Percentiles rank a stretch among this genome's conserved stretches.
Conservation (phyloP, 2,113 vertebrate genomes). For the Eudyptes chrysolophus region DNA sequence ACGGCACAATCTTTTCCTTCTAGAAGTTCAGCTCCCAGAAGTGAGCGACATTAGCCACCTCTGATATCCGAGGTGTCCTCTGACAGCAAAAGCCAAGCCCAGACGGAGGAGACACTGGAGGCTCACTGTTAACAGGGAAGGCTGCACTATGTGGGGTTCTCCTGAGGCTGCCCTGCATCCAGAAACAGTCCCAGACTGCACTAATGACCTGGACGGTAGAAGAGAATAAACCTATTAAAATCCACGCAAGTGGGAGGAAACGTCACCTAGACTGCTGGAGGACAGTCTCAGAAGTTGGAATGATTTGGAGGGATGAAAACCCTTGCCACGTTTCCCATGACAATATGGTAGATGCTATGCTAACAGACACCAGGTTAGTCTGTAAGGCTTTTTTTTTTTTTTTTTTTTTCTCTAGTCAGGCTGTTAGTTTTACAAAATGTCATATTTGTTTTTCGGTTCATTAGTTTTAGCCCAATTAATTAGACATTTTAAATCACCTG, state of each 20-base stretch:
- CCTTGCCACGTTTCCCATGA: not conserved
- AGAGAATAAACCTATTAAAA: not conserved
- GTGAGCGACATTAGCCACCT: not conserved
- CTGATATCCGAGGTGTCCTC: not conserved
- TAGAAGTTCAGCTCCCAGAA: not conserved
- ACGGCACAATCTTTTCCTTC: not conserved
- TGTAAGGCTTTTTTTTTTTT: not conserved
- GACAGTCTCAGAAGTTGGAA: not conserved
- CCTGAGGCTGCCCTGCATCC: not conserved
- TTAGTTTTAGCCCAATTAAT: not conserved
- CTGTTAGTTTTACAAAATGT: not conserved
- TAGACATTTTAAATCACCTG: conserved; percentile 1
- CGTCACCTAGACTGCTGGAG: not conserved
- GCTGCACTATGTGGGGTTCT: not conserved
- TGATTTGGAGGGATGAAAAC: not conserved
- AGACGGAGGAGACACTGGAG: not conserved
- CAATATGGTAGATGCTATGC: not conserved
- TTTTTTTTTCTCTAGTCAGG: not conserved
- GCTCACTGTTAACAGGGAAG: not conserved
- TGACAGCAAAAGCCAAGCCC: not conserved
- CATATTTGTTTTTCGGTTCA: not conserved
- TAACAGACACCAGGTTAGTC: not conserved
- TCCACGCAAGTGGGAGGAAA: not conserved
- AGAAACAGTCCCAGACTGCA: not conserved
- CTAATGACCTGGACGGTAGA: not conserved